These are phyloP conservation scores for Anaspis maculata DNA, from an alignment of 2,888 invertebrate species.

Conservation along the genomic window DNA sequence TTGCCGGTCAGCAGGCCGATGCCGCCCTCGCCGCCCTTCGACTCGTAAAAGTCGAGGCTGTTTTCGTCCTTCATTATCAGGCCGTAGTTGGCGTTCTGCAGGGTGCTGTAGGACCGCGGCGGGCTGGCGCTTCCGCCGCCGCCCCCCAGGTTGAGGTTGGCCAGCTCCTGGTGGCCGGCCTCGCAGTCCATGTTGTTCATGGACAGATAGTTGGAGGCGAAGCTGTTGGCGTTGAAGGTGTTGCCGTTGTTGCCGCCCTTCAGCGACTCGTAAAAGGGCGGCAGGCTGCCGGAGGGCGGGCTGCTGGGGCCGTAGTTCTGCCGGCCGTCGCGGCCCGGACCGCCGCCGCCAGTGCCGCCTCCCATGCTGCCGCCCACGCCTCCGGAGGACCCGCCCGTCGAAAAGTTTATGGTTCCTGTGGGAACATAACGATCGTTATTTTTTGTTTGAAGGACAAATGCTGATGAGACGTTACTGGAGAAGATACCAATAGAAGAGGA, in stretches of 20 bases:
- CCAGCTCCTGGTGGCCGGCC: constrained; percentile 57
- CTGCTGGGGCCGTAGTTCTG: constrained; percentile 83
- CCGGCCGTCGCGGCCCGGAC: constrained; percentile 67
- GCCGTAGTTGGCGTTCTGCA: constrained; percentile 77
- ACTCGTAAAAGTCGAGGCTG: constrained; percentile 62
- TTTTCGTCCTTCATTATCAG: constrained; percentile 67
- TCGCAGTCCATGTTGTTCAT: constrained; percentile 66
- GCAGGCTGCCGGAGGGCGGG: constrained; percentile 77
- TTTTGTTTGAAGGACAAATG: too few relatives aligned
- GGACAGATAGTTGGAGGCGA: constrained; percentile 57
- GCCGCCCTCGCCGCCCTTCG: constrained; percentile 56
- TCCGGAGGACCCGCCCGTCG: constrained; percentile 26
- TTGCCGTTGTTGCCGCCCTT: constrained; percentile 67
- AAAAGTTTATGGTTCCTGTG: constrained; percentile 22
- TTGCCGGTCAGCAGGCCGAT: constrained; percentile 54
- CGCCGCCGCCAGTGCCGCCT: constrained; percentile 64
- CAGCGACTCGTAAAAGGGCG: constrained; percentile 82
- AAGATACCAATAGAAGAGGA: too few relatives aligned
- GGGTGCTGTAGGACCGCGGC: constrained; percentile 60
- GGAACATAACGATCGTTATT: constrained; percentile 22
- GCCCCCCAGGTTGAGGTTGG: constrained; percentile 43
- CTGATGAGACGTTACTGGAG: too few relatives aligned
- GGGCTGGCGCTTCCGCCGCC: constrained; percentile 41
- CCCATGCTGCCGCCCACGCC: constrained; percentile 44
- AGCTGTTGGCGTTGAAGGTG: constrained; percentile 59